phyloP scores from a whole-genome alignment of 2,797 vertebrate species.

The Channallabes apus region DNA sequence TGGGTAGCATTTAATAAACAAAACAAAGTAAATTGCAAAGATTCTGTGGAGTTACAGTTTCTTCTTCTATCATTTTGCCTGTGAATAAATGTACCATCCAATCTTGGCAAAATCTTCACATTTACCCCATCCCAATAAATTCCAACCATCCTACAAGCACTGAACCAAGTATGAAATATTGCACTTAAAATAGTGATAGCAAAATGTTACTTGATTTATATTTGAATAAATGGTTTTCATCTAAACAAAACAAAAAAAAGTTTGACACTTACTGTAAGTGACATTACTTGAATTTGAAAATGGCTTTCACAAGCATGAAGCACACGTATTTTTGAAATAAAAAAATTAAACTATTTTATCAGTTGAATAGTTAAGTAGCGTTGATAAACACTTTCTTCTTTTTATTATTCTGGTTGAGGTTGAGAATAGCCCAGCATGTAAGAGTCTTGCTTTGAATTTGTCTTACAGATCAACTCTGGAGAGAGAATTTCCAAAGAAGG shows the following conservation, averaged over 20 bases:
- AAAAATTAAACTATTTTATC: neutral
- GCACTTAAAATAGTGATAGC: neutral
- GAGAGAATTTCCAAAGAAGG: neutral
- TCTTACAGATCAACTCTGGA: neutral
- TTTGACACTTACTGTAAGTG: neutral
- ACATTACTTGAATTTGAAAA: constrained; percentile 1
- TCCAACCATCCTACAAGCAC: neutral
- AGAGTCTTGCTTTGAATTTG: neutral
- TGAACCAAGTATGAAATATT: neutral
- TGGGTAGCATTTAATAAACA: neutral
- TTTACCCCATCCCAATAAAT: neutral
- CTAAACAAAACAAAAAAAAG: neutral
- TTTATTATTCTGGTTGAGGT: neutral
- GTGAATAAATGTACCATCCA: neutral
- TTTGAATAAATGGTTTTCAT: neutral
- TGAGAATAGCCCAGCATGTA: neutral
- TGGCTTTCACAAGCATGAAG: neutral
- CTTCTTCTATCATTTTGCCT: neutral
- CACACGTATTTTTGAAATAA: neutral
- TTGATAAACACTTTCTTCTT: neutral
- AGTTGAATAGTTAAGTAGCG: neutral
- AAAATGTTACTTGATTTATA: neutral
- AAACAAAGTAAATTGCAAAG: neutral
- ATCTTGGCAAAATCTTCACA: neutral
- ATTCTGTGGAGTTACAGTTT: neutral